A percentile compares a stretch with the other conserved stretches of the same genome.
Evolutionary conservation across 2,888 invertebrate genomes (phyloP).

Genomic region (Cephus spinipes): DNA sequence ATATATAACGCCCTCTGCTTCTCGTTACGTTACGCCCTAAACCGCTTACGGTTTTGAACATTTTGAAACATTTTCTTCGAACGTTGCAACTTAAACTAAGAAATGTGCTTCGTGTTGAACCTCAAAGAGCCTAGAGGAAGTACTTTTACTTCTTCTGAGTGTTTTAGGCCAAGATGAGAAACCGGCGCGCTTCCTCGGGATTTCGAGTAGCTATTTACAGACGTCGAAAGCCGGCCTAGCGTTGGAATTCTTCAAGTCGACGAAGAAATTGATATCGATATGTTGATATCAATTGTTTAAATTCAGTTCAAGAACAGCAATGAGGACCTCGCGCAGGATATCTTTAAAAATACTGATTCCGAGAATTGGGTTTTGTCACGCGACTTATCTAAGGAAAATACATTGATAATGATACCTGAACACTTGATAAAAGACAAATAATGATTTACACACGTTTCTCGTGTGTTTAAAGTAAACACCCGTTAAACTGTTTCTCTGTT

Average conservation of each 20-base stretch:
- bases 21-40: background rate
- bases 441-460: background rate
- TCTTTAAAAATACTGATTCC: background rate
- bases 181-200: background rate
- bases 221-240: background rate
- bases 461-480: background rate
- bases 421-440: background rate
- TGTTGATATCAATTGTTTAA: background rate
- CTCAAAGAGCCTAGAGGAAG: background rate
- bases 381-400: background rate
- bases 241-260: background rate
- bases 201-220: background rate
- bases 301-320: background rate
- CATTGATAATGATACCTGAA: background rate
- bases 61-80: background rate
- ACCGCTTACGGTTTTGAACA: background rate
- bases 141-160: background rate
- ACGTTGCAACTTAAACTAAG: background rate
- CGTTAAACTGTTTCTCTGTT: background rate
- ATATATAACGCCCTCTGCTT: background rate
- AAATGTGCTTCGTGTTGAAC: background rate
- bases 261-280: background rate
- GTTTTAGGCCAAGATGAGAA: background rate
- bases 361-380: background rate
- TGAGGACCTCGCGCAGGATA: background rate